phyloP scores from a whole-genome alignment of 2,888 invertebrate species.

The Miltochrista miniata region DNA sequence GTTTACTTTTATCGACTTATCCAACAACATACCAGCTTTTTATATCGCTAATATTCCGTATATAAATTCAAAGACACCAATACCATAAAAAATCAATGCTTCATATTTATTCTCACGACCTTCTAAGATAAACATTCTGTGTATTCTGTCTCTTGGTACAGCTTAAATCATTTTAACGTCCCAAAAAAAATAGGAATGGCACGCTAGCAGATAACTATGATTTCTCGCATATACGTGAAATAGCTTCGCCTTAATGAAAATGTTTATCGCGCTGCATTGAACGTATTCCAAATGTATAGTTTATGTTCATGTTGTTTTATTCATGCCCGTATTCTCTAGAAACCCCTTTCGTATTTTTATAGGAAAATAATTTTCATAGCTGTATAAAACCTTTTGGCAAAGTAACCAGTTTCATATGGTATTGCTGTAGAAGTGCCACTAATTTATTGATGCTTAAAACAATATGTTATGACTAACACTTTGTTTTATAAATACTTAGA shows the following conservation, averaged over 20 bases:
- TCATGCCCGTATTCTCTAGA: neutral
- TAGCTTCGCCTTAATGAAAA: constrained; percentile 20
- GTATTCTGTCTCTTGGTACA: constrained; percentile 1
- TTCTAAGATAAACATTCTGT: neutral
- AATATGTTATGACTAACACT: too few relatives aligned
- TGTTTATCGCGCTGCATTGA: constrained; percentile 15
- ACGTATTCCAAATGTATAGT: constrained; percentile 21
- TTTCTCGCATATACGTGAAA: constrained; percentile 30
- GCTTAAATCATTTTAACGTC: constrained; percentile 22
- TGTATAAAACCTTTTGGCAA: too few relatives aligned
- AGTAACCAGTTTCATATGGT: too few relatives aligned
- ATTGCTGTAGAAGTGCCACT: too few relatives aligned
- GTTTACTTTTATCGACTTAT: too few relatives aligned
- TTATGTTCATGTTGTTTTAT: constrained; percentile 15
- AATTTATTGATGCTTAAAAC: too few relatives aligned
- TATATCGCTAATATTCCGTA: too few relatives aligned
- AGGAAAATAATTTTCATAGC: too few relatives aligned
- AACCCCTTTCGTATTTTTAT: too few relatives aligned
- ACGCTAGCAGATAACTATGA: constrained; percentile 26
- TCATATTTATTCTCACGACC: constrained; percentile 3
- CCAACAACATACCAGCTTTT: too few relatives aligned
- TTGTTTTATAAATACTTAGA: too few relatives aligned
- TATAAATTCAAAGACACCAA: too few relatives aligned
- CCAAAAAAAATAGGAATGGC: constrained; percentile 10
- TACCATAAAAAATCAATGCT: neutral